Evolutionary conservation across 2,888 invertebrate species (phyloP), one percentile per base, ranked within the genome.

Genomic region (Nomada fucata): DNA sequence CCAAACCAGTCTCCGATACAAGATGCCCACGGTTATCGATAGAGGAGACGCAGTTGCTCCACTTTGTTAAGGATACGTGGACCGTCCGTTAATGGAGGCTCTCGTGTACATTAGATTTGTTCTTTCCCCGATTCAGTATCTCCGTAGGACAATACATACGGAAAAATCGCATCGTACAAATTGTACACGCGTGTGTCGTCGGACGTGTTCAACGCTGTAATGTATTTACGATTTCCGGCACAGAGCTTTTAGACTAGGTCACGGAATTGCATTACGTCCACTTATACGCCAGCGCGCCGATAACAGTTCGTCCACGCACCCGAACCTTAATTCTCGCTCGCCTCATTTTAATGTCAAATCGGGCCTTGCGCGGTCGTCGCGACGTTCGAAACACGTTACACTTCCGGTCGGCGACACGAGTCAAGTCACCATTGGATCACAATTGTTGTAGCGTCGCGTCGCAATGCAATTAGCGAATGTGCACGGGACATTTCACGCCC

Each of bases 211-310:
- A 68, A 63, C 61, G 50, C 50, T 68, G 59, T 36, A 36, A 36
- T 36, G 36, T 79, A 80, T 79, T 64, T 72, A 64, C 73, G 68
- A 73, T 68, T 79, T 80, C 80, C 80, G 67, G 76, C n/a, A 55
- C 68, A 29, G 50, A 57, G 44, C 23, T 68, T 53, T 44, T 59
- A 67, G 55, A 71, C 63, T 76, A 68, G 68, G 71, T 67, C 81
- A 72, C 64, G 53, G 76, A 72, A 81, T 81, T 65, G 69, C 76
- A 63, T 77, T 68, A 53, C 55, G 47, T 63, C 50, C 26, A 55
- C 67, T 72, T 53, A 57, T n/a, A 64, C 68, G 29, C 57, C 20
- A 10, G 7, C 52, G 44, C 44, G n/a, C 23, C 26, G 73, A 53
- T 65, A 64, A 57, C 42, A 15, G 23, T 18, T 23, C 52, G 60